A percentile compares a stretch with the other conserved stretches of the same genome.
Evolutionary conservation across 2,113 vertebrate species (phyloP).

Genomic region (Condylura cristata): DNA sequence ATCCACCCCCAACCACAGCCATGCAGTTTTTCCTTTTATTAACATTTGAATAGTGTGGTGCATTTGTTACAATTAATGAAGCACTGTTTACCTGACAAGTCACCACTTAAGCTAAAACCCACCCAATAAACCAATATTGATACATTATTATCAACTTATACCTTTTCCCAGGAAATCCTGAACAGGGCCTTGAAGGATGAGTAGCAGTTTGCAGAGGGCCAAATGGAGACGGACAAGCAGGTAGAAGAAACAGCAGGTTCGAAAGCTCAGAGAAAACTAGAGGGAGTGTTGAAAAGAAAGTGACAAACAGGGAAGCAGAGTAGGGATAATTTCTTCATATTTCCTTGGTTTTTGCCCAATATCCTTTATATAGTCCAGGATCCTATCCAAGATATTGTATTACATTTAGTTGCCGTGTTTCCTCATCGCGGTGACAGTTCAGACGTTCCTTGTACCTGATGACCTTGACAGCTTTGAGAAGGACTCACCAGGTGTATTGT

Average conservation of each 20-base stretch:
- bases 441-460: not conserved
- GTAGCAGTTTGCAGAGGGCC: too few relatives aligned
- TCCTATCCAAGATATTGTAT: not conserved
- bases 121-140: not conserved
- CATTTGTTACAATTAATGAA: not conserved
- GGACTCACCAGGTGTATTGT: not conserved
- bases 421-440: not conserved
- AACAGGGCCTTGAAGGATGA: too few relatives aligned
- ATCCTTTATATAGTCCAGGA: not conserved
- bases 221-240: too few relatives aligned
- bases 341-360: not conserved
- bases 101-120: too few relatives aligned
- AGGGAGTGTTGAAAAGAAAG: too few relatives aligned
- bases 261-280: too few relatives aligned
- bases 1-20: not conserved
- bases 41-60: not conserved
- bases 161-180: not conserved
- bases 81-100: too few relatives aligned
- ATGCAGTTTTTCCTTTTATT: not conserved
- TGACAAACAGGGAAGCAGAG: too few relatives aligned
- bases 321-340: not conserved
- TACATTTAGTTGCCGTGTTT: not conserved
- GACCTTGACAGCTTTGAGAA: not conserved
- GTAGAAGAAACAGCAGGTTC: too few relatives aligned
- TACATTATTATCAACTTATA: not conserved